Percentiles rank a stretch among this genome's conserved stretches.
Evolutionary conservation across 1,140 invertebrate genomes (phyloP).

Genomic region (Conopomorpha cramerella): DNA sequence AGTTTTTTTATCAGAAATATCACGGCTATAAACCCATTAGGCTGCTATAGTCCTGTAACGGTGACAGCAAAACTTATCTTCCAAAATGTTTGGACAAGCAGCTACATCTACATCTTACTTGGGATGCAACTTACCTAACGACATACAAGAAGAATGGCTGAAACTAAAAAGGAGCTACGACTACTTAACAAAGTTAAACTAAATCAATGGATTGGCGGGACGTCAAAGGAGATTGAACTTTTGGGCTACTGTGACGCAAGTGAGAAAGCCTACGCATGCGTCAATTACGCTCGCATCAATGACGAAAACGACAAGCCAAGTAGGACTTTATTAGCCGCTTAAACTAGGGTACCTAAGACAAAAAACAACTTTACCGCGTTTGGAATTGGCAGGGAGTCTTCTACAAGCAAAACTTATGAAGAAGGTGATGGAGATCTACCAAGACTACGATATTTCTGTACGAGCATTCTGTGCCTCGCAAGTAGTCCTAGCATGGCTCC

Average conservation of each 20-base stretch:
- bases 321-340: background rate
- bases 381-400: slow-evolving; percentile 50
- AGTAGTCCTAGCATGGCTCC: slow-evolving; percentile 34
- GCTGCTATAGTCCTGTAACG: background rate
- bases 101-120: background rate
- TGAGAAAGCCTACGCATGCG: background rate
- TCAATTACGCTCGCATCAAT: background rate
- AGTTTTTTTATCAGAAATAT: background rate
- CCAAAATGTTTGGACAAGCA: background rate
- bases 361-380: slow-evolving; percentile 35
- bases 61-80: background rate
- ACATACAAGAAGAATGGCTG: background rate
- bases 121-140: background rate
- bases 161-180: background rate
- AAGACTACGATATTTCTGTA: slow-evolving; percentile 7
- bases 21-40: background rate
- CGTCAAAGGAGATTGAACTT: background rate
- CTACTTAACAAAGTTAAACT: background rate
- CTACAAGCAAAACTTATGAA: slow-evolving; percentile 26
- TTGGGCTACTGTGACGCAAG: background rate
- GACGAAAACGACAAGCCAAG: background rate
- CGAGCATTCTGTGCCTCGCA: slow-evolving; percentile 42
- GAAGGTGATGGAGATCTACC: slow-evolving; percentile 11
- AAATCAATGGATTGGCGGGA: background rate
- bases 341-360: slow-evolving; percentile 1